Conservation (phyloP, 2,797 vertebrate genomes). For the Serranus cabrilla region DNA sequence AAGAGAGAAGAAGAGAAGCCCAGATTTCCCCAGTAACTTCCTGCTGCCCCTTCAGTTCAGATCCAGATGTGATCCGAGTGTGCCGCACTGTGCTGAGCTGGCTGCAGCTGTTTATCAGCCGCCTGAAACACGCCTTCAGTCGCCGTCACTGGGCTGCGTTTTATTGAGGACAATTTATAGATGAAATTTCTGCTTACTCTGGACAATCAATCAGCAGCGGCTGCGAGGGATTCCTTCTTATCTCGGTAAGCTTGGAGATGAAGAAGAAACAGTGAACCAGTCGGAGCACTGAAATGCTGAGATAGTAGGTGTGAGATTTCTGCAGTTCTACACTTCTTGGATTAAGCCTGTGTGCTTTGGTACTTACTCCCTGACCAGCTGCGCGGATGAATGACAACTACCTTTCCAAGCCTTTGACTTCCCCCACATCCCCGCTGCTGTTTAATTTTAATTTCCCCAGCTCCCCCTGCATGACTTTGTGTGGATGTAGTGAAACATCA, state of each 20-base stretch:
- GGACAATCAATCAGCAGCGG: constrained; percentile 36
- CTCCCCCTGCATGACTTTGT: constrained; percentile 19
- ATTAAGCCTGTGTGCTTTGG: constrained; percentile 33
- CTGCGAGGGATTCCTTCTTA: constrained; percentile 41
- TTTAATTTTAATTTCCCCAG: constrained; percentile 33
- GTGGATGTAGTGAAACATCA: constrained; percentile 21
- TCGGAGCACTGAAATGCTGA: constrained; percentile 46
- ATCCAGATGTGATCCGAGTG: not conserved
- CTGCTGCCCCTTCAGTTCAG: not conserved
- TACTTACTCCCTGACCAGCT: constrained; percentile 30
- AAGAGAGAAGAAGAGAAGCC: not conserved
- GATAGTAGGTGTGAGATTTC: constrained; percentile 48
- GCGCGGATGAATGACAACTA: constrained; percentile 42
- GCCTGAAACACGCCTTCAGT: constrained; percentile 4
- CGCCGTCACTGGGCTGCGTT: not conserved
- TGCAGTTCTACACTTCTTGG: constrained; percentile 25
- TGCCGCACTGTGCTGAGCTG: too few species aligned
- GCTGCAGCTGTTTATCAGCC: too few species aligned
- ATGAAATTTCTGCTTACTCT: constrained; percentile 51
- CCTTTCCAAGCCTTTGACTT: constrained; percentile 18
- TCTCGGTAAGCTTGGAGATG: constrained; percentile 37
- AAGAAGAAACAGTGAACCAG: constrained; percentile 32
- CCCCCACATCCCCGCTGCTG: not conserved
- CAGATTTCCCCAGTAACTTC: not conserved
- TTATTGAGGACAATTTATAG: constrained; percentile 35